Evolutionary conservation across 2,888 invertebrate species (phyloP).

Genomic region (Clostera curtula): DNA sequence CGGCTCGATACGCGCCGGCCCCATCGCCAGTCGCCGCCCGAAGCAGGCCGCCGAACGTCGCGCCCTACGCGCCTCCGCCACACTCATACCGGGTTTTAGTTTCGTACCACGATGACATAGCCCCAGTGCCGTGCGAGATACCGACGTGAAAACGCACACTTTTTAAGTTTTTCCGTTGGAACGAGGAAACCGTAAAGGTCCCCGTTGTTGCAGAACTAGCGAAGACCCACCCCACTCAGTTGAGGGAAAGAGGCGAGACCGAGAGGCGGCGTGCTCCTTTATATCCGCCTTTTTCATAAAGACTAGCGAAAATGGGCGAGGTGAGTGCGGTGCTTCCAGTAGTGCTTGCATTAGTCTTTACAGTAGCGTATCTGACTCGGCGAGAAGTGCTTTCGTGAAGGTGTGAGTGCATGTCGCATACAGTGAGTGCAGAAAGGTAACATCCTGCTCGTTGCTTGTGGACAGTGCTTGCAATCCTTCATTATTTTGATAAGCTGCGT

Average conservation of each 20-base stretch:
- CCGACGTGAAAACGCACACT: slow-evolving; percentile 67
- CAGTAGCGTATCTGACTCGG: slow-evolving; percentile 39
- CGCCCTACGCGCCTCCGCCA: slow-evolving; percentile 60
- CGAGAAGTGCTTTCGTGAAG: slow-evolving; percentile 57
- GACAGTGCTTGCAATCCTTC: slow-evolving; percentile 39
- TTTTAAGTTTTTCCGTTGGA: slow-evolving; percentile 69
- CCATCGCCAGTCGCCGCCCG: slow-evolving; percentile 76
- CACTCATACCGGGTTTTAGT: slow-evolving; percentile 71
- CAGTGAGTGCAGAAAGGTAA: slow-evolving; percentile 51
- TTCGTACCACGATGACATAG: slow-evolving; percentile 72
- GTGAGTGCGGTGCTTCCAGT: slow-evolving; percentile 71
- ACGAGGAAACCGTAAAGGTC: slow-evolving; percentile 67
- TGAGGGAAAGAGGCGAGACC: slow-evolving; percentile 67
- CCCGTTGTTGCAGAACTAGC: slow-evolving; percentile 73
- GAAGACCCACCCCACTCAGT: slow-evolving; percentile 63
- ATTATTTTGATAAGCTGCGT: slow-evolving; percentile 27
- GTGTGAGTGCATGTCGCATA: slow-evolving; percentile 60
- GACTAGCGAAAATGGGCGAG: slow-evolving; percentile 74
- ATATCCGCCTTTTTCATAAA: slow-evolving; percentile 67
- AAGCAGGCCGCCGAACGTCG: slow-evolving; percentile 67
- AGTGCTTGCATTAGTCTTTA: slow-evolving; percentile 61
- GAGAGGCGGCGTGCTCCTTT: slow-evolving; percentile 67
- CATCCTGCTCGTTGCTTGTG: slow-evolving; percentile 29
- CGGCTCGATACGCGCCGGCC: slow-evolving; percentile 78
- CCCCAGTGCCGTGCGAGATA: slow-evolving; percentile 67